Evolutionary conservation across 2,797 vertebrate genomes (phyloP), one percentile per base, ranked within the genome.

Genomic region (Hoplostethus mediterraneus): DNA sequence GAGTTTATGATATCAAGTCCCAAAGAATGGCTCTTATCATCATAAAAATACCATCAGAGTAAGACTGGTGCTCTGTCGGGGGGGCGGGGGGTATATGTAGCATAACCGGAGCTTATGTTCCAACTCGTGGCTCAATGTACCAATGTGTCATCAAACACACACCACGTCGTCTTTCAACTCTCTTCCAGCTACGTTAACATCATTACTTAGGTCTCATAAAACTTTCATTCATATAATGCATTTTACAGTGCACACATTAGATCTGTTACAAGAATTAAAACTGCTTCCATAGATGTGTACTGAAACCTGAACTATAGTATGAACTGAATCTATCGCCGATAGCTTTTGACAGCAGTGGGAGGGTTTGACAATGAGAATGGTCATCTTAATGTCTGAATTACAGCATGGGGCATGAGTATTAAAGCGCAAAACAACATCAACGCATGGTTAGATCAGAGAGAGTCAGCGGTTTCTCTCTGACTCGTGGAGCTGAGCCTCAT

Each of bases 381-480:
- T 64, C 21, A n/a, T 17, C 25, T 47, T 59, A 54, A 54, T 7
- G 17, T 60, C 47, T 67, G 28, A 65, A 72, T 63, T 61, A 17
- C 52, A 60, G 30, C 8, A 38, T 44, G 60, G 9, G 45, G 44
- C 69, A 62, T 55, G 51, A 16, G 60, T 56, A 40, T 76, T 48
- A 6, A 40, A 33, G 57, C 72, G 59, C 48, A 77, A 85, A 57
- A 10, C 36, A 68, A 25, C 1, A 0, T 42, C 21, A 53, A 16
- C 36, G 25, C 21, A 4, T 28, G 67, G 74, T 79, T 44, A 42
- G 28, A 70, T 82, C 54, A 61, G n/a, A 76, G 75, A 73, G 62
- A 74, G 74, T 77, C 69, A 71, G 60, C 67, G 61, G 59, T 40
- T 77, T 17, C 47, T 70, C 30, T 75, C 61, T 25, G 64, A 11